Base-by-base conservation (phyloP, 2,113 vertebrate species). In the Melanerpes formicivorus region DNA sequence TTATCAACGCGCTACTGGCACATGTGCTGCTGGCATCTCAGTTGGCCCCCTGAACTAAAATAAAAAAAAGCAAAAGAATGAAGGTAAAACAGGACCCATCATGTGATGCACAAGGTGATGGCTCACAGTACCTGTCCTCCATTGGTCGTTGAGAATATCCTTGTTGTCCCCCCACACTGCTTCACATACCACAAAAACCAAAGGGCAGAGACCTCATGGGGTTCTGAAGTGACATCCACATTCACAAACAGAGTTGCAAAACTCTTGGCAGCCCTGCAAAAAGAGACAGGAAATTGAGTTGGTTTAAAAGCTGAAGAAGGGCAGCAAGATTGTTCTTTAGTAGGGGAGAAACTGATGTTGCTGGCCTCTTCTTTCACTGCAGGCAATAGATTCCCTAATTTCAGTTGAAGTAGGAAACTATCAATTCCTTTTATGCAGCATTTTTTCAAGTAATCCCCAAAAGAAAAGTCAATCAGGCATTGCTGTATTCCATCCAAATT, bases 101-200 rank as follows among this genome's bases (percentile, higher is more conserved):
- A 30, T 6, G 25, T 66, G 75, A 7, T 0, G 2, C 59, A 86
- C 56, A 52, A 70, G 26, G 25, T 17, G 42, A 44, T 18, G 23
- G 50, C 10, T 79, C 56, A 65, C 34, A 72, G 69, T 96, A 99
- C 99, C 99, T 99, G 99, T 40, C 99, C 99, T 93, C 99, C 99
- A 1, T 99, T 99, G 22, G 96, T 97, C 4, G 98, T 99, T 69
- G 99, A 99, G 96, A 98, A 98, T 93, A 99, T 99, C 94, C 99
- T 98, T 87, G 98, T 92, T 25, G 95, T 99, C 12, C 99, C 99
- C 8, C 99, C 99, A 65, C 99, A 99, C 95, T 99, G 99, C 60
- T 99, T 99, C 90, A 99, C 97, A 0, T 99, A 99, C 99, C 99
- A 99, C 95, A 99, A 96, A 84, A 99, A 99, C 99, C 99, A 99